A percentile compares a stretch with the other conserved stretches of the same genome.
Conservation (phyloP, 2,113 vertebrate species). For the Grantiella picta region DNA sequence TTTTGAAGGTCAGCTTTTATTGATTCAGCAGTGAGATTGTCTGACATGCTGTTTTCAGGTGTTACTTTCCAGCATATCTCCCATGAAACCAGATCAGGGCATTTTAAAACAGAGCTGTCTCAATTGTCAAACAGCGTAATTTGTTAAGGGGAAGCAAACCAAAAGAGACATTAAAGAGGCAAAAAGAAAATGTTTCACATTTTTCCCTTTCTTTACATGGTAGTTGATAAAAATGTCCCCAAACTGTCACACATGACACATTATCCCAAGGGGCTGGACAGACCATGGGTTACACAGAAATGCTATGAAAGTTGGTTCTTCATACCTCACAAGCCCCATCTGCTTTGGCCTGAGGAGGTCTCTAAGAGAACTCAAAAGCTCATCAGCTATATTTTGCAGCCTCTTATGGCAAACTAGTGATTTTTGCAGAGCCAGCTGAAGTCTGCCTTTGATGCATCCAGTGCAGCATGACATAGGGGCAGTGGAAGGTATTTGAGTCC, state of each 20-base stretch:
- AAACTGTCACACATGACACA: background rate
- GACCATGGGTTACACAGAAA: background rate
- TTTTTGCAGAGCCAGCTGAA: background rate
- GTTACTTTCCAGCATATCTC: background rate
- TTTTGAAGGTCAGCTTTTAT: background rate
- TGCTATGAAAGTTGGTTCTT: background rate
- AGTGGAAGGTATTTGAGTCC: background rate
- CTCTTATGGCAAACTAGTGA: background rate
- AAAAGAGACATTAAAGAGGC: background rate
- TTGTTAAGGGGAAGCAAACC: background rate
- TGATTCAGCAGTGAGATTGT: background rate
- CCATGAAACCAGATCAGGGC: fast-evolving
- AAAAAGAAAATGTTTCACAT: background rate
- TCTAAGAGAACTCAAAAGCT: background rate
- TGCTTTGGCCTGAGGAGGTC: background rate
- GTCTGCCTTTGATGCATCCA: background rate
- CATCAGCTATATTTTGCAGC: background rate
- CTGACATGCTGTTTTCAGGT: background rate
- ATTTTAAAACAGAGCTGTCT: background rate
- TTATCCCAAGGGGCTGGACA: fast-evolving
- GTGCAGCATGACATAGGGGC: background rate
- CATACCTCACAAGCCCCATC: background rate
- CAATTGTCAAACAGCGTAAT: background rate
- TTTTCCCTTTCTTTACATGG: background rate
- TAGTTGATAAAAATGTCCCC: background rate